Evolutionary conservation across 64 coral and sea anemone genomes (phyloP), one percentile per base, ranked within the genome.

Genomic region (Hydrozoanthus tunicans): DNA sequence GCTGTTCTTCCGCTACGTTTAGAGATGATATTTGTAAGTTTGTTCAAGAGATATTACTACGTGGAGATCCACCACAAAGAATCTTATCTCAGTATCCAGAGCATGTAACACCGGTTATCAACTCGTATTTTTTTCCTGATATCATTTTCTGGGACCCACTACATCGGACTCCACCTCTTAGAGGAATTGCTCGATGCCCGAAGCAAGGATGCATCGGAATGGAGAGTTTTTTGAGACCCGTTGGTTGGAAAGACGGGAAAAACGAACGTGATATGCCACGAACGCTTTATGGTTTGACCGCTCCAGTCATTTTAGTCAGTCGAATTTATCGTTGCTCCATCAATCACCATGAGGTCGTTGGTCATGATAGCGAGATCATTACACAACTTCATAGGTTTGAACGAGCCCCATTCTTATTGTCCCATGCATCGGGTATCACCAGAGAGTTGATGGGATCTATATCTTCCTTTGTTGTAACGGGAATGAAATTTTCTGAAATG

Each of bases 91-190:
- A 20, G 20, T 20, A 20, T 20, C 20, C 20, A 20, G 20, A 20
- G 20, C 20, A 20, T 20, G 20, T 20, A 20, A 20, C 20, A 20
- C 20, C 20, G 20, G 20, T 20, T 20, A 70, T 70, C 68, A 70
- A 70, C 68, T 23, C 26, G n/a, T 70, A 70, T 70, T 70, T 70
- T 70, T 70, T 70, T 14, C 68, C 68, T 70, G 68, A 70, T 5
- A 23, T 70, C 26, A 70, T 70, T 24, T 70, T 70, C 26, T 70
- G 68, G 17, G 15, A 70, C 26, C 20, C 20, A 24, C 26, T 70
- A 25, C 26, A 15, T 24, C n/a, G 20, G 26, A 24, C 26, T 7
- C 26, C 68, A 24, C 26, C 14, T 24, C 15, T 15, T 24, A 15
- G 20, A 24, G 68, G 26, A 70, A 24, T 70, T 6, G n/a, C 26